Conservation (phyloP, 2,888 invertebrate species). For the Mythimna impura region DNA sequence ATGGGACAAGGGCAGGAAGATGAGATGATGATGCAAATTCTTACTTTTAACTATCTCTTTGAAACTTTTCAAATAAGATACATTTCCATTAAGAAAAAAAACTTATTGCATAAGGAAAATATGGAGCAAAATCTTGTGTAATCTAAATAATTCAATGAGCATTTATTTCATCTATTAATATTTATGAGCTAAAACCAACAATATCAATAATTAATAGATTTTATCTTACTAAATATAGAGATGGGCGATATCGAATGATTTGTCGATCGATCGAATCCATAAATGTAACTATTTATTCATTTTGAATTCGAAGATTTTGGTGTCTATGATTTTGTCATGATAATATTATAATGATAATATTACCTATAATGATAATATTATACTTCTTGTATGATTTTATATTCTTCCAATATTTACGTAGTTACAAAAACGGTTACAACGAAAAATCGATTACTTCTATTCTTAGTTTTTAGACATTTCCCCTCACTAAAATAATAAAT, state of each 20-base stretch:
- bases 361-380: no score
- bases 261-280: slow-evolving; percentile 2
- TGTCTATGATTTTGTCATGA: no score
- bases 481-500: slow-evolving; percentile 33
- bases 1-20: no score
- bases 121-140: slow-evolving; percentile 31
- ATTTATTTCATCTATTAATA: slow-evolving; percentile 42
- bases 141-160: slow-evolving; percentile 33
- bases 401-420: neutral
- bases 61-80: neutral
- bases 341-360: no score
- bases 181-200: slow-evolving; percentile 29
- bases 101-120: slow-evolving; percentile 44
- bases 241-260: neutral
- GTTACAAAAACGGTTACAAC: neutral
- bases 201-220: slow-evolving; percentile 31
- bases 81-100: slow-evolving; percentile 9
- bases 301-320: no score
- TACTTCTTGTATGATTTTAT: no score
- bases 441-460: neutral
- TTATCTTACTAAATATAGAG: slow-evolving; percentile 50
- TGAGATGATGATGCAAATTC: no score
- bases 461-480: neutral
- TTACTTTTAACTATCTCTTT: neutral
- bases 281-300: no score